phyloP scores from a whole-genome alignment of 1,140 invertebrate genomes.

The Drosophila gunungcola region DNA sequence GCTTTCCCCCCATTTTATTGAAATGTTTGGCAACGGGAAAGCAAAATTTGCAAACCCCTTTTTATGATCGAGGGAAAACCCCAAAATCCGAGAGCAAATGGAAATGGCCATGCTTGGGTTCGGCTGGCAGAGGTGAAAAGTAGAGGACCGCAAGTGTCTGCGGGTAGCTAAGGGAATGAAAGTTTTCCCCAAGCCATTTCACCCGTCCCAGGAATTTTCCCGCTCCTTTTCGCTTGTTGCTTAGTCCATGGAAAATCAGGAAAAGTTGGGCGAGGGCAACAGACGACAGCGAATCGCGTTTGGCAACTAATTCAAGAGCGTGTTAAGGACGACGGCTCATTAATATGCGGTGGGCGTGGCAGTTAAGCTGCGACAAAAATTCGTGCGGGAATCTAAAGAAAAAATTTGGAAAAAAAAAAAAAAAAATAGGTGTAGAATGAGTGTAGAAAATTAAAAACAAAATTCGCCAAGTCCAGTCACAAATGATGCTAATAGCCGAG shows the following conservation, averaged over 20 bases:
- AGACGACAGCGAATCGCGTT: slow-evolving; percentile 34
- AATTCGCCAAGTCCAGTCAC: slow-evolving; percentile 21
- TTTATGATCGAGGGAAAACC: slow-evolving; percentile 7
- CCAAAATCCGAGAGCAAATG: slow-evolving; percentile 48
- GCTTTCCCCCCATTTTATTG: neutral
- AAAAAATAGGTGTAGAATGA: neutral
- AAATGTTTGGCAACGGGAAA: neutral
- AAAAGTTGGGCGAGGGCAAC: slow-evolving; percentile 67
- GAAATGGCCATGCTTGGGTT: slow-evolving; percentile 50
- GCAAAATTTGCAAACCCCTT: neutral
- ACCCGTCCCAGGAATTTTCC: neutral
- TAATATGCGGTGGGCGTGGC: slow-evolving; percentile 62
- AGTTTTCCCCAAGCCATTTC: slow-evolving; percentile 11
- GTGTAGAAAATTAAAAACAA: slow-evolving; percentile 43
- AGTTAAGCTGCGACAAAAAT: slow-evolving; percentile 34
- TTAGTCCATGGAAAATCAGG: slow-evolving; percentile 42
- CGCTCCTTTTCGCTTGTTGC: slow-evolving; percentile 33
- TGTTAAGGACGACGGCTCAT: slow-evolving; percentile 74
- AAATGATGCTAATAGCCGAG: slow-evolving; percentile 39
- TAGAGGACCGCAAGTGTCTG: slow-evolving; percentile 62
- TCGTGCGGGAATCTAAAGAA: neutral
- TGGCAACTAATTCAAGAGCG: slow-evolving; percentile 78
- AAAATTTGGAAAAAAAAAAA: slow-evolving; percentile 1
- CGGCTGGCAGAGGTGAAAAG: slow-evolving; percentile 4
- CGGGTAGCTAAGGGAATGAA: slow-evolving; percentile 13